Evolutionary conservation across 2,888 invertebrate species (phyloP).

Genomic region (Elysia crispata): DNA sequence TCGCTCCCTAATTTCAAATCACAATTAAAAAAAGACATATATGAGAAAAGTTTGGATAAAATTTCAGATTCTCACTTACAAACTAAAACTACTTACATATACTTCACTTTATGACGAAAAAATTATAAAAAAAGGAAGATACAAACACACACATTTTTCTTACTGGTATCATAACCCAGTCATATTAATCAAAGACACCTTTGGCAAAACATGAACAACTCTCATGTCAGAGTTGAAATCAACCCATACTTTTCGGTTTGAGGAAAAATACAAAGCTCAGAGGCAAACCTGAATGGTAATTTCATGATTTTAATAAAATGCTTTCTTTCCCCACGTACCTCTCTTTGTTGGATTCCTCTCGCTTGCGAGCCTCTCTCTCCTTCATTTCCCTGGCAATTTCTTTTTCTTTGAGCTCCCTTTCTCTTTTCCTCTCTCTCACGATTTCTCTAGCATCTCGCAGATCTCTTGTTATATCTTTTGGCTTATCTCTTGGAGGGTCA

Average conservation of each 20-base stretch:
- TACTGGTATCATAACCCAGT: too few species aligned
- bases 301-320: too few species aligned
- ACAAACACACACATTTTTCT: background rate
- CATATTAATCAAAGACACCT: too few species aligned
- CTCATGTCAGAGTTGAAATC: too few species aligned
- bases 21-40: background rate
- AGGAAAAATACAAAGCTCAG: too few species aligned
- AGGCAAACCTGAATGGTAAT: too few species aligned
- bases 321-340: constrained; percentile 38
- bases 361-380: constrained; percentile 35
- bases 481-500: constrained; percentile 16
- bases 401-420: constrained; percentile 13
- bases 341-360: constrained; percentile 46
- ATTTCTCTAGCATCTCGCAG: constrained; percentile 27
- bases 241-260: too few species aligned
- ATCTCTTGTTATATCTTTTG: constrained; percentile 16
- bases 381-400: constrained; percentile 19
- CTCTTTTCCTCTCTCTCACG: constrained; percentile 20
- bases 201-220: too few species aligned
- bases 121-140: background rate
- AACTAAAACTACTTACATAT: background rate
- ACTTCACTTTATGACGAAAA: background rate
- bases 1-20: constrained; percentile 25
- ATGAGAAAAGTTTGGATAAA: background rate
- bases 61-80: background rate